Percentiles rank a stretch among this genome's conserved stretches.
phyloP scores from a whole-genome alignment of 2,113 vertebrate genomes.

The Oncorhynchus mykiss region DNA sequence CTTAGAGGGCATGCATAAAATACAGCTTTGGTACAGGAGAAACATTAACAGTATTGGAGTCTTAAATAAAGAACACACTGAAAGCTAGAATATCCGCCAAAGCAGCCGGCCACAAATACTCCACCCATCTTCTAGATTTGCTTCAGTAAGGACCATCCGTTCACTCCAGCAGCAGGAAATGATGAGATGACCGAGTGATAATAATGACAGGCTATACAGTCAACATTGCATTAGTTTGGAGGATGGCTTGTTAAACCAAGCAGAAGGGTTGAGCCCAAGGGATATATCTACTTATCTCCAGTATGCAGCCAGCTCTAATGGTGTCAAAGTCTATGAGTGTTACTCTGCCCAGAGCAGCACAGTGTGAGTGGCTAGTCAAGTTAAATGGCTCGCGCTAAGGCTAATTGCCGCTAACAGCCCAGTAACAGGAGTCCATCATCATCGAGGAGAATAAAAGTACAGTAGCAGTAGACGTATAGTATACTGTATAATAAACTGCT shows the following conservation, averaged over 20 bases:
- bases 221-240: conserved; percentile 21
- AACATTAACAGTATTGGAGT: too few relatives aligned
- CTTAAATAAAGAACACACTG: too few relatives aligned
- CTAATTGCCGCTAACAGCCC: conserved; percentile 59
- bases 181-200: conserved; percentile 10
- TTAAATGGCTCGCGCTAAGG: conserved; percentile 21
- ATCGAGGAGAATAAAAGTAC: conserved; percentile 1
- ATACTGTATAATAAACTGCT: not conserved
- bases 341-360: conserved; percentile 26
- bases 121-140: not conserved
- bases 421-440: conserved; percentile 41
- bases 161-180: conserved; percentile 7
- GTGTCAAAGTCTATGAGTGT: conserved; percentile 51
- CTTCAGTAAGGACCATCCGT: not conserved
- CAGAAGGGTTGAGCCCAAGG: conserved; percentile 37
- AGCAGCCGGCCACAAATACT: conserved; percentile 37
- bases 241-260: conserved; percentile 41
- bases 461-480: not conserved
- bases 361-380: conserved; percentile 26
- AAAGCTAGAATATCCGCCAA: not conserved
- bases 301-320: conserved; percentile 3
- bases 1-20: too few relatives aligned
- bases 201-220: conserved; percentile 28
- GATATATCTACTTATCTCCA: conserved; percentile 24
- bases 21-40: too few relatives aligned